phyloP scores from a whole-genome alignment of 2,113 vertebrate species.

The Megatriorchis doriae region DNA sequence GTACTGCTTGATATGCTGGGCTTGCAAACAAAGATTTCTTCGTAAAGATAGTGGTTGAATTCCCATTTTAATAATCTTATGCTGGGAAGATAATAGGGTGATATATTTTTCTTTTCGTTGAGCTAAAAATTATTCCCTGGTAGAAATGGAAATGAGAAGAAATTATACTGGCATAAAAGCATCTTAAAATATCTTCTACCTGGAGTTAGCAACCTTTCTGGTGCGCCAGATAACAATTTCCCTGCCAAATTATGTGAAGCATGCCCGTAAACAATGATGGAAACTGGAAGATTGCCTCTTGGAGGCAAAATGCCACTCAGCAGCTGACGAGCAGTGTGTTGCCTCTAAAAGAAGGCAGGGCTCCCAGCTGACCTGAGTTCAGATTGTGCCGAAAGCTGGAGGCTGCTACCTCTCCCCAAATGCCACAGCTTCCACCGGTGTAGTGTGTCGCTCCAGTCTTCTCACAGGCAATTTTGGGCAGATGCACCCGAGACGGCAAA shows the following conservation, averaged over 20 bases:
- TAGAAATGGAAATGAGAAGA: not conserved
- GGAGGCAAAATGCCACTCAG: not conserved
- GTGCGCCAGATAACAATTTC: not conserved
- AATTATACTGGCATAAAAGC: not conserved
- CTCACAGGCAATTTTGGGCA: not conserved
- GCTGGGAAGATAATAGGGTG: not conserved
- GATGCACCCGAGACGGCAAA: rapidly evolving
- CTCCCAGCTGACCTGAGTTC: not conserved
- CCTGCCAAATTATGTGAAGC: not conserved
- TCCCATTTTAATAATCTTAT: not conserved
- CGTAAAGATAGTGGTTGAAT: not conserved
- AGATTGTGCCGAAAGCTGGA: not conserved
- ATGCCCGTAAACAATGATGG: rapidly evolving
- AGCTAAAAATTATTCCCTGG: not conserved
- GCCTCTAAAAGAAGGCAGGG: not conserved
- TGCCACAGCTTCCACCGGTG: not conserved
- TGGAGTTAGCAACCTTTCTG: not conserved
- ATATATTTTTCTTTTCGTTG: not conserved
- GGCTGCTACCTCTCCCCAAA: not conserved
- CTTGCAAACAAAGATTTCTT: not conserved
- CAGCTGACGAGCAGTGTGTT: rapidly evolving
- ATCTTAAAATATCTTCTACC: not conserved
- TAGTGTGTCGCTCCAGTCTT: rapidly evolving
- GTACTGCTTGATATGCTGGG: not conserved
- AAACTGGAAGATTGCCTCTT: not conserved